Evolutionary conservation across 2,113 vertebrate species (phyloP).

Genomic region (Ciconia stormi): DNA sequence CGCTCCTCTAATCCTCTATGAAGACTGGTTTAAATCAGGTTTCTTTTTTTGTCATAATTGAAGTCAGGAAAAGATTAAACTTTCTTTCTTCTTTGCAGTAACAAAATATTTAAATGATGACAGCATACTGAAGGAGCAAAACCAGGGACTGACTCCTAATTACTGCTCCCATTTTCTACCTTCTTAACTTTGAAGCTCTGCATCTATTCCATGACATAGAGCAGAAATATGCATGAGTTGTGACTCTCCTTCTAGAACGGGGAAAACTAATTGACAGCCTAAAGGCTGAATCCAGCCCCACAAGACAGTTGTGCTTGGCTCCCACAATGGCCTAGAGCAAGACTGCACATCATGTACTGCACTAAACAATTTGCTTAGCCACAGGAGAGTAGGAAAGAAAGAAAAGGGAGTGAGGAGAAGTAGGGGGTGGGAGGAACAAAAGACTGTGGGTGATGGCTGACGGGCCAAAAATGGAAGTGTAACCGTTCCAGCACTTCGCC

Average conservation of each 20-base stretch:
- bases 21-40: constrained; percentile 16
- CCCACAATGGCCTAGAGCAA: background rate
- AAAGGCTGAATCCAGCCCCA: background rate
- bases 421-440: background rate
- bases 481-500: background rate
- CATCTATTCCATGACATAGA: background rate
- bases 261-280: constrained; percentile 29
- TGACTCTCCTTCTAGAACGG: background rate
- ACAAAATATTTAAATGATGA: constrained; percentile 42
- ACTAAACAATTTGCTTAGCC: background rate
- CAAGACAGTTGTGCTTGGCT: background rate
- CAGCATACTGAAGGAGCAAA: constrained; percentile 14
- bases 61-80: constrained; percentile 21
- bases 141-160: constrained; percentile 21
- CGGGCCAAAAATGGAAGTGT: background rate
- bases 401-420: background rate
- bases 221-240: constrained; percentile 23
- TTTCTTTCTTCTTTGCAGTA: constrained; percentile 3
- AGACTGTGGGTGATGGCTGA: background rate
- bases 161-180: background rate
- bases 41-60: background rate
- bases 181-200: constrained; percentile 31
- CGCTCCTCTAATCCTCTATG: background rate
- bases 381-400: background rate
- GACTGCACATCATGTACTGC: background rate